Conservation (phyloP, 2,797 vertebrate species). For the Schizothorax lantsangensis region DNA sequence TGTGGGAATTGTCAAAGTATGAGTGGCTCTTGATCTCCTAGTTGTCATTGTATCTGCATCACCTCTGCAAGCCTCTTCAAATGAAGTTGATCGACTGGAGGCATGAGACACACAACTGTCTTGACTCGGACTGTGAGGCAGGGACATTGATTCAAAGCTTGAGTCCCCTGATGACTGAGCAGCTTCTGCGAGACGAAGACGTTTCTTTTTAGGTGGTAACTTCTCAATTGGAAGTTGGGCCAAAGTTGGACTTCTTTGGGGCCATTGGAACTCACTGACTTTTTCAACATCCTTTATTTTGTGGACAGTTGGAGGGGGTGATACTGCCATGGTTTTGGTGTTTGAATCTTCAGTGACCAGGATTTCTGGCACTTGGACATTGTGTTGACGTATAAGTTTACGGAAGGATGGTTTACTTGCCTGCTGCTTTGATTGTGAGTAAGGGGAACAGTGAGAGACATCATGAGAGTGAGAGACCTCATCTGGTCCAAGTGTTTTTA, state of each 20-base stretch:
- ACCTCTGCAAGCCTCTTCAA: slow-evolving; percentile 83
- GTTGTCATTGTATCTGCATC: slow-evolving; percentile 71
- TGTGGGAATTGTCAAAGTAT: slow-evolving; percentile 88
- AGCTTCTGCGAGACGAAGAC: slow-evolving; percentile 90
- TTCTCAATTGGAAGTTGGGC: slow-evolving; percentile 96
- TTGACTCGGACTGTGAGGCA: slow-evolving; percentile 89
- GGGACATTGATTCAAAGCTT: slow-evolving; percentile 89
- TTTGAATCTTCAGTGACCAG: slow-evolving; percentile 91
- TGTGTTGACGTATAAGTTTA: slow-evolving; percentile 87
- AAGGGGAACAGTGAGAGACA: slow-evolving; percentile 62
- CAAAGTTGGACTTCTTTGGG: slow-evolving; percentile 92
- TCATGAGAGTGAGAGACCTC: slow-evolving; percentile 74
- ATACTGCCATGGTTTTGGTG: slow-evolving; percentile 75
- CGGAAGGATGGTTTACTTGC: slow-evolving; percentile 66
- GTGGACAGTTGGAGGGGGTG: slow-evolving; percentile 59
- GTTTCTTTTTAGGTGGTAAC: slow-evolving; percentile 96
- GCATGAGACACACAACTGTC: slow-evolving; percentile 87
- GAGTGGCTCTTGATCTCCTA: slow-evolving; percentile 79
- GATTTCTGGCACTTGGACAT: slow-evolving; percentile 93
- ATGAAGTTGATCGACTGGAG: slow-evolving; percentile 86
- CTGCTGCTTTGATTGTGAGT: slow-evolving; percentile 70
- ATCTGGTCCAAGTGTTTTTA: slow-evolving; percentile 78
- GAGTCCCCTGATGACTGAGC: slow-evolving; percentile 94
- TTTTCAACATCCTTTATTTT: slow-evolving; percentile 82
- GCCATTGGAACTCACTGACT: slow-evolving; percentile 94